Base-by-base conservation (phyloP, 1,140 invertebrate species). In the Drosophila novamexicana region DNA sequence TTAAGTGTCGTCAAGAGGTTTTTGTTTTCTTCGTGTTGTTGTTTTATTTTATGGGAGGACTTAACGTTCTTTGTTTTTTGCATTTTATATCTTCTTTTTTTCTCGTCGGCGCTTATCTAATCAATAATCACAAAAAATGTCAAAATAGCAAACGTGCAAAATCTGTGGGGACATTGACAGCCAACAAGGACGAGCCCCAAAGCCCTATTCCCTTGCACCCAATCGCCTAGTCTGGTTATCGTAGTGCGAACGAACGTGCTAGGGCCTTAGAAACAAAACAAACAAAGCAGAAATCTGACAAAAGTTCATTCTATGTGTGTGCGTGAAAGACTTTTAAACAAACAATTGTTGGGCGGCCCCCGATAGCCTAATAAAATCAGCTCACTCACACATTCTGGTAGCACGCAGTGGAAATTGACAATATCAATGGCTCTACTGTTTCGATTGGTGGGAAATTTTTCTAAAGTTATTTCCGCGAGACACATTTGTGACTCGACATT, bases 131-230 rank as follows among this genome's bases (percentile, higher is more conserved):
- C 64, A 67, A 77, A 64, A 89, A 88, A 89, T 88, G 80, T 88
- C 85, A 82, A 74, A 89, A 81, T 75, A 84, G 85, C 84, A 89
- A 90, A 90, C 85, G 84, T 90, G 85, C 77, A 81, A 90, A 84
- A 79, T 89, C 84, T 75, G 73, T 81, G 75, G 84, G 85, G 77
- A 84, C 81, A 89, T 62, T 64, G 76, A 63, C 79, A 67, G 49
- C 53, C 53, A 57, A 57, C 56, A 63, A 77, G 59, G 58, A 75
- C 65, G 49, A 62, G 18, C 62, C 50, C 8, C 39, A 61, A n/a
- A 9, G 9, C 9, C 22, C 7, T 12, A 12, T 9, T 12, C 40
- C 6, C n/a, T 6, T 36, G 7, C 29, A 14, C 8, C 22, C 29
- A 16, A 7, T 37, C 22, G 56, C 16, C 57, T 6, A 69, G 42